Evolutionary conservation across 2,113 vertebrate species (phyloP).

Genomic region (Microtus montanus): DNA sequence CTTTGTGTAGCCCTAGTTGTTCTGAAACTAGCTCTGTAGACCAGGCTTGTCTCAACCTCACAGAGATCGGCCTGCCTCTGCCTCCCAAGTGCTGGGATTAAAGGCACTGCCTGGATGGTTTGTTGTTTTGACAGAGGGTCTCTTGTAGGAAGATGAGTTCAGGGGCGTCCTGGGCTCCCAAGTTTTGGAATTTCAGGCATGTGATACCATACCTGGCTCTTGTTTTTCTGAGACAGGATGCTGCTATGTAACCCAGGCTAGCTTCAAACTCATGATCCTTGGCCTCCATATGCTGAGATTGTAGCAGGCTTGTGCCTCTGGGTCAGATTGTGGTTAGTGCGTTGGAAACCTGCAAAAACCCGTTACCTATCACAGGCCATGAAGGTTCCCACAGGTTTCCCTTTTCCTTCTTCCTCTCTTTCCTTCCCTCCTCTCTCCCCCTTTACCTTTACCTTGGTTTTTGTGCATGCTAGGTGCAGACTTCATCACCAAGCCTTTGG

Average conservation of each 20-base stretch:
- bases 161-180: not conserved
- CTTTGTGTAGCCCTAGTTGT: not conserved
- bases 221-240: not conserved
- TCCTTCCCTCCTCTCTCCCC: no score
- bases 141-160: not conserved
- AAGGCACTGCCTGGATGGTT: not conserved
- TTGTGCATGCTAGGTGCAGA: not conserved
- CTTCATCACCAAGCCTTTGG: not conserved
- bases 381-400: not conserved
- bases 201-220: not conserved
- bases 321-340: not conserved
- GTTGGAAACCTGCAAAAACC: constrained; percentile 26
- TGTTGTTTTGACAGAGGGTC: not conserved
- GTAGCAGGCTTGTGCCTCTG: not conserved
- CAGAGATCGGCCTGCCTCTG: not conserved
- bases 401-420: not conserved
- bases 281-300: not conserved
- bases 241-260: not conserved
- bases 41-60: not conserved
- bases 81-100: not conserved
- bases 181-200: not conserved
- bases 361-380: constrained; percentile 26
- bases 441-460: not conserved
- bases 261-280: not conserved
- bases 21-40: not conserved